phyloP scores from a whole-genome alignment of 2,797 vertebrate species.

The Falco biarmicus region DNA sequence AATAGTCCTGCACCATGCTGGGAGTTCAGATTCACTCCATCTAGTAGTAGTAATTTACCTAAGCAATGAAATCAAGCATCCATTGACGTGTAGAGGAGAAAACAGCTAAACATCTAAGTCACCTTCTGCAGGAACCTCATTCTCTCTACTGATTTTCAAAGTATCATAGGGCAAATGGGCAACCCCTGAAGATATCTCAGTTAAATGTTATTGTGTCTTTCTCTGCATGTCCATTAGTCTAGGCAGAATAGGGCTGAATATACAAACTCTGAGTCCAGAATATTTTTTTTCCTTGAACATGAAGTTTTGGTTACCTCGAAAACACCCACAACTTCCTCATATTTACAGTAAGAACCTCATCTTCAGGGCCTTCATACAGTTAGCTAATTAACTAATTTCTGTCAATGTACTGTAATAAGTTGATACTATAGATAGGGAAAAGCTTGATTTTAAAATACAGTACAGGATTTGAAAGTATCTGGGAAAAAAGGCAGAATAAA shows the following conservation, averaged over 20 bases:
- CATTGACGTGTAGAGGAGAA: neutral
- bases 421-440: neutral
- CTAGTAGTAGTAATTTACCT: neutral
- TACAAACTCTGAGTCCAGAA: neutral
- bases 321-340: neutral
- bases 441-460: neutral
- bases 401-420: neutral
- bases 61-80: neutral
- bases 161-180: rapidly evolving
- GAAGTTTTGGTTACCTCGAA: neutral
- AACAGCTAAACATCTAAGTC: neutral
- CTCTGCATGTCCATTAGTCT: neutral
- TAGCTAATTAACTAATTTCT: neutral
- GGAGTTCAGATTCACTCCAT: neutral
- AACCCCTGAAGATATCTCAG: neutral
- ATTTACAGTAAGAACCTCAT: neutral
- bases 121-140: neutral
- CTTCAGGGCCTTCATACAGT: neutral
- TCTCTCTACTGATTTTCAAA: neutral
- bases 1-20: neutral
- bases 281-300: neutral
- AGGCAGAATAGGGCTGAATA: neutral
- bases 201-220: neutral
- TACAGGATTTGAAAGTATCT: neutral
- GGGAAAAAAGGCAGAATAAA: neutral